phyloP scores from a whole-genome alignment of 2,888 invertebrate species.

The Sphaeridia pumilis region DNA sequence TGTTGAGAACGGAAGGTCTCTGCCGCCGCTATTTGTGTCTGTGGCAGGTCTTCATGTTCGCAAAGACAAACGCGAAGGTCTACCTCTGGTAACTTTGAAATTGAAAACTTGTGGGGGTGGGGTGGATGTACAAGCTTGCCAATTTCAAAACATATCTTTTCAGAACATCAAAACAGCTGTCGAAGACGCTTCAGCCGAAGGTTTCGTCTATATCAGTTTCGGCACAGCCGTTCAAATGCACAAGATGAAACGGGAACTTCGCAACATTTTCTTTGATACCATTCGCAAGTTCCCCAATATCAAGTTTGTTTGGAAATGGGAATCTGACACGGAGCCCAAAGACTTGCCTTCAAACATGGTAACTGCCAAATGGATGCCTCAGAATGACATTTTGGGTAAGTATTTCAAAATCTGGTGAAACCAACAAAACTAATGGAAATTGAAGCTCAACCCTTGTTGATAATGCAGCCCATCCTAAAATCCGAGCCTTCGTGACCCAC shows the following conservation, averaged over 20 bases:
- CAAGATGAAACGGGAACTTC: conserved; percentile 7
- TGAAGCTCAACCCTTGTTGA: too few species aligned
- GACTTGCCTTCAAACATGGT: conserved; percentile 39
- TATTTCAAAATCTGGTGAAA: not conserved
- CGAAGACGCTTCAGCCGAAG: conserved; percentile 2
- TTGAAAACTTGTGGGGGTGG: not conserved
- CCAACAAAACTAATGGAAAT: not conserved
- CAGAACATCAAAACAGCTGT: conserved; percentile 9
- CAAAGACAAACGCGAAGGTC: not conserved
- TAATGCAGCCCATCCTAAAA: conserved; percentile 44
- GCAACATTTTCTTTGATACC: conserved; percentile 17
- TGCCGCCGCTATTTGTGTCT: conserved; percentile 25
- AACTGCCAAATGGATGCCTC: conserved; percentile 33
- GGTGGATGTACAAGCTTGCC: too few species aligned
- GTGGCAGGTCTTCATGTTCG: conserved; percentile 20
- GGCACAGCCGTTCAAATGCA: conserved; percentile 11
- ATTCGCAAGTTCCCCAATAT: conserved; percentile 12
- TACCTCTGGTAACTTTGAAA: not conserved
- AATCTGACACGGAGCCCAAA: conserved; percentile 25
- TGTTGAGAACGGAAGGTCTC: conserved; percentile 22
- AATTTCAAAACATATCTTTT: not conserved
- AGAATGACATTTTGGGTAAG: conserved; percentile 19
- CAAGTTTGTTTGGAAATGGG: conserved; percentile 28
- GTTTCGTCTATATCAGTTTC: conserved; percentile 15
- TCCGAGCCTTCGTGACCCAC: conserved; percentile 52